phyloP scores from a whole-genome alignment of 2,113 vertebrate genomes.

The Arenaria interpres region DNA sequence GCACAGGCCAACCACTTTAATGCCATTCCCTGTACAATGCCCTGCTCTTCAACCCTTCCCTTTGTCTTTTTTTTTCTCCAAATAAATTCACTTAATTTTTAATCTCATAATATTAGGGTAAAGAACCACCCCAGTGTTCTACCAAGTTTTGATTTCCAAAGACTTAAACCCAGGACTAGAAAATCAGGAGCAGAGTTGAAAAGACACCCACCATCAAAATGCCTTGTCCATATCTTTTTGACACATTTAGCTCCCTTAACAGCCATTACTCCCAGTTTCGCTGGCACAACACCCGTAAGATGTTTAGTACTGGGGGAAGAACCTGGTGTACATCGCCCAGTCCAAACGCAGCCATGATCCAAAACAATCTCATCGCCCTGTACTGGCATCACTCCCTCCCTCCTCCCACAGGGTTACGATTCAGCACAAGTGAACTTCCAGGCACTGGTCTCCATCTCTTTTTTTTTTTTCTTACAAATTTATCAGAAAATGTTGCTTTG shows the following conservation, averaged over 20 bases:
- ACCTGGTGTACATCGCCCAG: background rate
- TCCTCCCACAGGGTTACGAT: background rate
- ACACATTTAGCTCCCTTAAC: background rate
- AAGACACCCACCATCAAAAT: background rate
- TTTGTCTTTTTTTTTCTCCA: background rate
- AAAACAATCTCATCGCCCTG: background rate
- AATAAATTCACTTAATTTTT: background rate
- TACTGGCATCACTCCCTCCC: background rate
- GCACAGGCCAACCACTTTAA: background rate
- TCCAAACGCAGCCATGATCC: background rate
- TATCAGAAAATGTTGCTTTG: background rate
- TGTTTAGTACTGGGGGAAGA: background rate
- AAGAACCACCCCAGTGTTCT: background rate
- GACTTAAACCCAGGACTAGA: background rate
- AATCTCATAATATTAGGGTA: background rate
- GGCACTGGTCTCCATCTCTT: background rate
- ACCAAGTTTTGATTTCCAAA: background rate
- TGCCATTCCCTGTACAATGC: background rate
- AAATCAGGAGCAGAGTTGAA: background rate
- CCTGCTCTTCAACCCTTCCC: background rate
- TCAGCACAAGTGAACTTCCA: background rate
- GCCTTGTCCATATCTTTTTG: background rate
- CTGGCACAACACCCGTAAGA: background rate
- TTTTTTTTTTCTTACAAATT: background rate
- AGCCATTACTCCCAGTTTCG: background rate